phyloP scores from a whole-genome alignment of 2,113 vertebrate species.

The Megaceryle maxima region DNA sequence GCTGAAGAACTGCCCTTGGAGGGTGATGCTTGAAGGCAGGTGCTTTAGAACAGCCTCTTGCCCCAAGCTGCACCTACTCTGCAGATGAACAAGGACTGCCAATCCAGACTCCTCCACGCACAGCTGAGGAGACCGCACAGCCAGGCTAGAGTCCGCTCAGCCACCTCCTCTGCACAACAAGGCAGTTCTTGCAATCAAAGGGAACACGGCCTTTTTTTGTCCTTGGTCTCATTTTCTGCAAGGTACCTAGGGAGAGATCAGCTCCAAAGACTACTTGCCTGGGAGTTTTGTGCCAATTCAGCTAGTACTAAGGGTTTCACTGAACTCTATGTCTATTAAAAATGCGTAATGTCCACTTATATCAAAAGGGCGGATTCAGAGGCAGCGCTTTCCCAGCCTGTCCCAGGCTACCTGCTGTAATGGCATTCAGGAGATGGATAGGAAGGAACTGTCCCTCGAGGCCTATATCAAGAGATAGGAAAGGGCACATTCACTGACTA shows the following conservation, averaged over 20 bases:
- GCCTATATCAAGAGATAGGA: background rate
- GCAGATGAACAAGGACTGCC: background rate
- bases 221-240: constrained; percentile 59
- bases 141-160: background rate
- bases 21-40: background rate
- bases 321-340: constrained; percentile 18
- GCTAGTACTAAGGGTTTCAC: constrained; percentile 42
- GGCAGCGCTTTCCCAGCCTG: background rate
- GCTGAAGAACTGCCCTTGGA: background rate
- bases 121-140: background rate
- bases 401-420: background rate
- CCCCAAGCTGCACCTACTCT: background rate
- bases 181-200: background rate
- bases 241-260: constrained; percentile 57
- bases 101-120: background rate
- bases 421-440: background rate
- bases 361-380: background rate
- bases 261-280: constrained; percentile 39
- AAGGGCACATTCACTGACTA: background rate
- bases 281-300: constrained; percentile 59
- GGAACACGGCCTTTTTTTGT: constrained; percentile 14
- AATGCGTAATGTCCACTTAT: constrained; percentile 49
- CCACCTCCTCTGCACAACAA: constrained; percentile 1
- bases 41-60: background rate
- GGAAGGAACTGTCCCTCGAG: constrained; percentile 12